These are phyloP conservation scores for Odontomyia ornata DNA, from an alignment of 2,888 invertebrate genomes.

Conservation along the genomic window DNA sequence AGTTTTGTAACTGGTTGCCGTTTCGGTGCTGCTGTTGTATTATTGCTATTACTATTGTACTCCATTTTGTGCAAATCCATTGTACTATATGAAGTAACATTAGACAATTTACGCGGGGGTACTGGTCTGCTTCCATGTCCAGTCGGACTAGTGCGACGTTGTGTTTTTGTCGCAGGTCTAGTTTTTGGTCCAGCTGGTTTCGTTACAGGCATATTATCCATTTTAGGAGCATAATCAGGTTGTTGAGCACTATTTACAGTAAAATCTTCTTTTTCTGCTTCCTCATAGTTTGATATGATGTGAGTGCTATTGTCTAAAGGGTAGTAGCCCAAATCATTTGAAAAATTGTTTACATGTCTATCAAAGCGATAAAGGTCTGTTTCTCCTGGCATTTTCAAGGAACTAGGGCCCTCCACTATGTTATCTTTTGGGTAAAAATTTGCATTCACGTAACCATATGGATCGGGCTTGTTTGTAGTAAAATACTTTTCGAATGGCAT, in stretches of 20 bases:
- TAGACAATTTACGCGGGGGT: conserved; percentile 57
- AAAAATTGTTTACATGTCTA: conserved; percentile 53
- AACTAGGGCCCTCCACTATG: conserved; percentile 55
- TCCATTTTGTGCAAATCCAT: conserved; percentile 64
- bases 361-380: conserved; percentile 58
- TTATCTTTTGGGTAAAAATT: conserved; percentile 25
- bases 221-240: conserved; percentile 58
- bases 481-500: conserved; percentile 44
- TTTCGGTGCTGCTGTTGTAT: conserved; percentile 55
- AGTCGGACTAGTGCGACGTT: conserved; percentile 28
- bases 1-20: conserved; percentile 48
- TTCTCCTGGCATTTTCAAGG: conserved; percentile 59
- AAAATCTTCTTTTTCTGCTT: conserved; percentile 63
- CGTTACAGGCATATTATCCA: conserved; percentile 52
- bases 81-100: conserved; percentile 61
- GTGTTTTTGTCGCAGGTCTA: conserved; percentile 43
- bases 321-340: conserved; percentile 54
- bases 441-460: conserved; percentile 30
- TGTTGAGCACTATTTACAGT: conserved; percentile 60
- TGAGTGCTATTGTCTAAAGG: conserved; percentile 61
- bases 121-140: conserved; percentile 22
- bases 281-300: conserved; percentile 61
- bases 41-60: conserved; percentile 60
- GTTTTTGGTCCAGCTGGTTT: conserved; percentile 36
- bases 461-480: conserved; percentile 43